Percentiles rank a stretch among this genome's conserved stretches.
Evolutionary conservation across 2,797 vertebrate species (phyloP).

Genomic region (Sandelia bainsii): DNA sequence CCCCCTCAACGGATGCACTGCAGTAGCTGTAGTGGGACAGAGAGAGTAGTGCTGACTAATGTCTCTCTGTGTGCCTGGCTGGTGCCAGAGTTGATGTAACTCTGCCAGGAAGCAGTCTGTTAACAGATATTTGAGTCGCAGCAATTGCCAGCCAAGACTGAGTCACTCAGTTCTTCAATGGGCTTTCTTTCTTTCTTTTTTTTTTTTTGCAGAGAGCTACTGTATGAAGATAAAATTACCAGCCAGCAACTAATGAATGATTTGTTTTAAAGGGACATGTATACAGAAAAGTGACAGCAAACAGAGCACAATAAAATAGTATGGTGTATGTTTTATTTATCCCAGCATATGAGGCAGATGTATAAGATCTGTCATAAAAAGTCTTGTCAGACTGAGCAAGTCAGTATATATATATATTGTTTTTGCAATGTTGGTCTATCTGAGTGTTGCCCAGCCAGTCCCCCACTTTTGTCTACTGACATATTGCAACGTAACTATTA

Average conservation of each 20-base stretch:
- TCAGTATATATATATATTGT: too few species aligned
- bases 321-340: conserved; percentile 23
- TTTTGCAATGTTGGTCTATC: too few species aligned
- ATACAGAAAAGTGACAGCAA: neutral
- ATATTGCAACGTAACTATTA: too few species aligned
- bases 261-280: conserved; percentile 1
- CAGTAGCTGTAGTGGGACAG: conserved; percentile 53
- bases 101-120: conserved; percentile 85
- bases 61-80: conserved; percentile 78
- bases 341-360: neutral
- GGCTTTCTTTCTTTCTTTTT: conserved; percentile 5
- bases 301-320: neutral
- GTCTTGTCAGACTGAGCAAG: neutral
- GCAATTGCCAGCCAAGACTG: conserved; percentile 74
- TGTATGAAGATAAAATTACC: conserved; percentile 43
- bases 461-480: too few species aligned
- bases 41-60: conserved; percentile 84
- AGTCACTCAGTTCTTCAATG: conserved; percentile 71
- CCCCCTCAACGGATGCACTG: conserved; percentile 45
- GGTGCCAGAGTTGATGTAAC: conserved; percentile 85
- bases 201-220: conserved; percentile 19
- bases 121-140: conserved; percentile 81
- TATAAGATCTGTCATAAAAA: neutral
- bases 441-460: too few species aligned
- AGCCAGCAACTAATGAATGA: conserved; percentile 56